Conservation (phyloP, 1,140 invertebrate genomes). For the Magallana angulata region DNA sequence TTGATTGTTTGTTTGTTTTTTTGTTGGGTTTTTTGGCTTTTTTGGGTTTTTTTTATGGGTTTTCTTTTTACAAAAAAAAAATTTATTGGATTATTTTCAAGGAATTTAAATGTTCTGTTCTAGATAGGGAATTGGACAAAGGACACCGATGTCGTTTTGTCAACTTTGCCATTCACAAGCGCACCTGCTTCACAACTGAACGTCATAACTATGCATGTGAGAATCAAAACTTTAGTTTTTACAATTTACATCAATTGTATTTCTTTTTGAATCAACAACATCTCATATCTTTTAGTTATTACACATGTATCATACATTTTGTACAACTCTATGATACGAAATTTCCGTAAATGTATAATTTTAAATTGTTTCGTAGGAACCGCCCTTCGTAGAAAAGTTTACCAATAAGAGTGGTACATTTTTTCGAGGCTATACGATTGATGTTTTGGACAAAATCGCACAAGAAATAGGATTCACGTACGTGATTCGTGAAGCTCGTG, state of each 20-base stretch:
- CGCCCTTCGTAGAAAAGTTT: slow-evolving; percentile 57
- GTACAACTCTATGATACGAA: too few species aligned
- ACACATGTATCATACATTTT: too few species aligned
- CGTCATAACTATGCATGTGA: slow-evolving; percentile 11
- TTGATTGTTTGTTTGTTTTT: too few species aligned
- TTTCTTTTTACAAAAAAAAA: too few species aligned
- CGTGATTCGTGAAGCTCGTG: slow-evolving; percentile 48
- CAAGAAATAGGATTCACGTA: slow-evolving; percentile 53
- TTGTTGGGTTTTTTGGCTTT: too few species aligned
- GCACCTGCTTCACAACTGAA: not conserved
- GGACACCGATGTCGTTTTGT: not conserved
- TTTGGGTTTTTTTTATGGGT: too few species aligned
- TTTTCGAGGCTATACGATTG: slow-evolving; percentile 64
- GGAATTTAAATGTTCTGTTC: not conserved
- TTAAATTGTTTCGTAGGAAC: slow-evolving; percentile 51
- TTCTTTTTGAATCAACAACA: not conserved
- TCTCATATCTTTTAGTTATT: not conserved
- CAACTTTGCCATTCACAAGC: not conserved
- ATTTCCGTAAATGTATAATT: too few species aligned
- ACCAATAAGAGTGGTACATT: slow-evolving; percentile 45
- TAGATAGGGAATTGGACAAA: slow-evolving; percentile 49
- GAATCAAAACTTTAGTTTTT: not conserved
- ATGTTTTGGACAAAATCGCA: slow-evolving; percentile 60
- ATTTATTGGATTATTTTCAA: not conserved
- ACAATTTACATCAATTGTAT: not conserved